Base-by-base conservation (phyloP, 1,140 invertebrate genomes). In the Scaptodrosophila lebanonensis region DNA sequence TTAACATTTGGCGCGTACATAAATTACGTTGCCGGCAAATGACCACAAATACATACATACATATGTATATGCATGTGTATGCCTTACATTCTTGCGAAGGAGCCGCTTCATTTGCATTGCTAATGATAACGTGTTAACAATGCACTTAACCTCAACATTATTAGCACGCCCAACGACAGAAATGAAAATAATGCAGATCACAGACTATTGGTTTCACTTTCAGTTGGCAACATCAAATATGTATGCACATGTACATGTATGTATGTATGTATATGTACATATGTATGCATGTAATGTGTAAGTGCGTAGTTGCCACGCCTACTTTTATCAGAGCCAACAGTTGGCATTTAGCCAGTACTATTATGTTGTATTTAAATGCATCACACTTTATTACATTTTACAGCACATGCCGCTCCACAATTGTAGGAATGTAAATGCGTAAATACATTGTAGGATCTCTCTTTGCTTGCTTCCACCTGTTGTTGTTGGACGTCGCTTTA, bases 261-360 rank as follows among this genome's bases (percentile, higher is more conserved):
- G 22, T 25, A 25, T 25, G 22, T 25, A 25, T 25, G 22, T n/a
- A n/a, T n/a, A n/a, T n/a, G n/a, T 25, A 25, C 22, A 25, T 25
- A 25, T 4, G 22, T 3, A 25, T 8, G 8, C 3, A 3, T n/a
- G n/a, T n/a, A n/a, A n/a, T n/a, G n/a, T n/a, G n/a, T n/a, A n/a
- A n/a, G n/a, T n/a, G n/a, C n/a, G n/a, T 25, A 45, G 33, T 32
- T 25, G 54, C 54, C 60, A 65, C 60, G 70, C 70, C 65, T 20
- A 47, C 51, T 16, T 54, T 76, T 75, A 75, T 75, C 71, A 51
- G 39, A 6, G 11, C n/a, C 62, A 66, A 44, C 52, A 58, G 66
- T 45, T 45, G 32, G 40, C 57, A 13, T 17, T 1, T 2, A 6
- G 9, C 36, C 33, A 43, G 30, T 33, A 52, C 40, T 72, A 47